Conservation (phyloP, 2,888 invertebrate genomes). For the Leptopilina drosophilae region DNA sequence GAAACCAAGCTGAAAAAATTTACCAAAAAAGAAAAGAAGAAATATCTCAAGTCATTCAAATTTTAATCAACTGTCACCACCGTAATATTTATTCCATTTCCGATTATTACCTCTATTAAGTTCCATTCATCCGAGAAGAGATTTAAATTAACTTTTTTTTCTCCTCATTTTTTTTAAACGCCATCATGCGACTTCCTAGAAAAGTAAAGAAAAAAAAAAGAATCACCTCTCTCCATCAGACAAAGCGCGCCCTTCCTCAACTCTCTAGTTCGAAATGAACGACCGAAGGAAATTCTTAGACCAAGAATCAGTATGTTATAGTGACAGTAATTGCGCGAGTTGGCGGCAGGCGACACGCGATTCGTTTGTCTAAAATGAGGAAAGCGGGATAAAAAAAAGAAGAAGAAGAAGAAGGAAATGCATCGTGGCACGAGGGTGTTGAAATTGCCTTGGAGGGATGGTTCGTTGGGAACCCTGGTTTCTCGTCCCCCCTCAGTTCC, state of each 20-base stretch:
- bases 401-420: not conserved
- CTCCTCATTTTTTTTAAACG: not conserved
- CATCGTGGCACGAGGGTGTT: slow-evolving; percentile 3
- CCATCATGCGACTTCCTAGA: not conserved
- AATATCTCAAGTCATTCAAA: slow-evolving; percentile 1
- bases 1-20: not conserved
- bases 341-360: slow-evolving; percentile 41
- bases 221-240: not conserved
- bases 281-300: slow-evolving; percentile 12
- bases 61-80: not conserved
- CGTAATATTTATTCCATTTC: slow-evolving; percentile 4
- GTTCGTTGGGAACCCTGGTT: too few relatives aligned
- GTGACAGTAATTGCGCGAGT: slow-evolving; percentile 47
- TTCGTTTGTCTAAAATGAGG: slow-evolving; percentile 28
- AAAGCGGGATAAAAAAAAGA: not conserved
- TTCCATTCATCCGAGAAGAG: slow-evolving; percentile 17
- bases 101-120: slow-evolving; percentile 4
- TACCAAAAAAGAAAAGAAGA: not conserved
- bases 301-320: slow-evolving; percentile 43
- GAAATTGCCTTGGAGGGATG: not conserved
- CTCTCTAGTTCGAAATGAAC: not conserved
- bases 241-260: slow-evolving; percentile 2
- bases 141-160: slow-evolving; percentile 23
- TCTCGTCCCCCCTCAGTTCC: too few relatives aligned
- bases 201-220: not conserved